Conservation (phyloP, 2,113 vertebrate species). For the Siniperca chuatsi region DNA sequence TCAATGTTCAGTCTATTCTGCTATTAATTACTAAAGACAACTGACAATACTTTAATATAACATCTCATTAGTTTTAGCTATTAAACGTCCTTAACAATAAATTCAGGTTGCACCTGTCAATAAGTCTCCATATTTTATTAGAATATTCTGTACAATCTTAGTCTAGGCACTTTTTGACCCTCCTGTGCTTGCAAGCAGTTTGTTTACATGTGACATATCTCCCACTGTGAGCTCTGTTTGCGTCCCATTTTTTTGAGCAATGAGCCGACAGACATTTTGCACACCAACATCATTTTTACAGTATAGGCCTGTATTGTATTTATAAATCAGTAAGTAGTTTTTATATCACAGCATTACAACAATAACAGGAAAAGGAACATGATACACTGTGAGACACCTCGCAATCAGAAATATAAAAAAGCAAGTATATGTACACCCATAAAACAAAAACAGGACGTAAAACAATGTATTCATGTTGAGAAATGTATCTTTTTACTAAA, state of each 20-base stretch:
- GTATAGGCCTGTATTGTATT: constrained; percentile 29
- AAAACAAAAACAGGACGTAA: constrained; percentile 30
- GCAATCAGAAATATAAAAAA: constrained; percentile 7
- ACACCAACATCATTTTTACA: constrained; percentile 33
- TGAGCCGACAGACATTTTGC: constrained; percentile 36
- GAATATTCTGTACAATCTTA: constrained; percentile 69
- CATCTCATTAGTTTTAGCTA: constrained; percentile 40
- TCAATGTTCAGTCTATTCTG: constrained; percentile 25
- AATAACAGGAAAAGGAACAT: constrained; percentile 24
- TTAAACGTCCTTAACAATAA: constrained; percentile 38
- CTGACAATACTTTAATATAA: constrained; percentile 49
- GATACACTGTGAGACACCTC: constrained; percentile 3
- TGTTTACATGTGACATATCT: constrained; percentile 20
- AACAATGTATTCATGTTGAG: constrained; percentile 10
- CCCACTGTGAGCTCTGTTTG: neutral
- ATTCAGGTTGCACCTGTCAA: constrained; percentile 35
- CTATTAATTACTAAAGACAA: constrained; percentile 37
- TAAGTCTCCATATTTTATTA: constrained; percentile 55
- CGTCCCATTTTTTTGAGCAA: constrained; percentile 7
- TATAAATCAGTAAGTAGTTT: constrained; percentile 18
- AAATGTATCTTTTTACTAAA: neutral
- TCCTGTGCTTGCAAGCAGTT: constrained; percentile 61
- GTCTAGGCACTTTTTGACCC: constrained; percentile 80
- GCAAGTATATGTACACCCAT: constrained; percentile 34
- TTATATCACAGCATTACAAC: constrained; percentile 51